Evolutionary conservation across 2,797 vertebrate genomes (phyloP), one percentile per base, ranked within the genome.

Genomic region (Phalloptychus januarius): DNA sequence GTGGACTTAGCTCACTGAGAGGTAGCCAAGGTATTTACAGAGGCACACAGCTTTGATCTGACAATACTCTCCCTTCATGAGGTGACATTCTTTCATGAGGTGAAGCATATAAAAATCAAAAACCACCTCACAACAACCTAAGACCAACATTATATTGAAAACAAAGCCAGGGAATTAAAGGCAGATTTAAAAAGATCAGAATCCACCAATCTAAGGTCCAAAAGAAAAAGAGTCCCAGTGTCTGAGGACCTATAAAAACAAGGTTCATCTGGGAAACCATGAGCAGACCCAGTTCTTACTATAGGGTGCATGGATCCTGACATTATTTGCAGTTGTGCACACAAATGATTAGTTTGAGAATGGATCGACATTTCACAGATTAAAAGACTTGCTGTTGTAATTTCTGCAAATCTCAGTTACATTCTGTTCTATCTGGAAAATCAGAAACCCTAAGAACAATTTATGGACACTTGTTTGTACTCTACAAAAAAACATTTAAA

Each of bases 11-110:
- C 33, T 33, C 40, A 28, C 38, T 3, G 36, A 80, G 44, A 79
- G 52, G 77, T 56, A n/a, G 54, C 38, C 12, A 25, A 71, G 61
- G 45, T 81, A 69, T 80, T 85, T 78, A 1, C 31, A 58, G 33
- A 58, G 40, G 42, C 38, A 56, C 28, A 76, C 76, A 80, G 81
- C 80, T 40, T 7, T 25, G 71, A 87, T 83, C 36, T 48, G 77
- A 81, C 42, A 54, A 65, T 15, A 71, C 73, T 78, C 79, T 74
- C 5, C 18, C 73, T 75, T 54, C 2, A 77, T 0, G 44, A 77
- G 7, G 7, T 56, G 63, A 72, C 28, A 16, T 65, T 11, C 20
- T 65, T 11, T 65, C 63, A 65, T 63, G 63, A 63, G 31, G 31
- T 63, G 58, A 63, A 13, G 31, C 56, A n/a, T 56, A 56, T 56